Evolutionary conservation across 2,888 invertebrate species (phyloP).

Genomic region (Trissolcus japonicus): DNA sequence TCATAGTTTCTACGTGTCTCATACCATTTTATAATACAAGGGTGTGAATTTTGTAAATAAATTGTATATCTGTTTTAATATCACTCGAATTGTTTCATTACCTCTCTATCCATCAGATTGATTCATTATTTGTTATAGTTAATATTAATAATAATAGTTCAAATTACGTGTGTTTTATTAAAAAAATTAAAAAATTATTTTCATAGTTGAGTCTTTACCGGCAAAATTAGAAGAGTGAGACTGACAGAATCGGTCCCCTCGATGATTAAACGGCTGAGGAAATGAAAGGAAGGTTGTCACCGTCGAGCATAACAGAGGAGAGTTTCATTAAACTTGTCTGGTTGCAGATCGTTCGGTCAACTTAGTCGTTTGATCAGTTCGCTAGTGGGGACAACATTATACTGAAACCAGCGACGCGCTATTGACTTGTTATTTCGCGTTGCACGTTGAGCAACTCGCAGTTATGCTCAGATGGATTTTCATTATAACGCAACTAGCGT

Average conservation of each 20-base stretch:
- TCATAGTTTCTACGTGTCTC: slow-evolving; percentile 43
- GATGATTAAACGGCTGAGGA: slow-evolving; percentile 69
- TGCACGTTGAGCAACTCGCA: slow-evolving; percentile 44
- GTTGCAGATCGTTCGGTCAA: slow-evolving; percentile 63
- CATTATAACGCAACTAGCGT: slow-evolving; percentile 60
- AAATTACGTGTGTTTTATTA: too few relatives aligned
- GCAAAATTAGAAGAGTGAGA: slow-evolving; percentile 34
- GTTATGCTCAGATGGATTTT: slow-evolving; percentile 63
- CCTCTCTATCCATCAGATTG: background rate
- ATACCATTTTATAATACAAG: slow-evolving; percentile 55
- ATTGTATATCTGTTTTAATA: slow-evolving; percentile 67
- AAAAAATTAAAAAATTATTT: too few relatives aligned
- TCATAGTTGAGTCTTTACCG: slow-evolving; percentile 4
- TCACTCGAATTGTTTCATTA: background rate
- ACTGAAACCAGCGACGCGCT: slow-evolving; percentile 10
- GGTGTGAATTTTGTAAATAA: slow-evolving; percentile 68
- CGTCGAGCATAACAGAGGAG: slow-evolving; percentile 64
- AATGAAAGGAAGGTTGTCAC: slow-evolving; percentile 67
- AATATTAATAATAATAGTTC: too few relatives aligned
- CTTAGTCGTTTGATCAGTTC: slow-evolving; percentile 57
- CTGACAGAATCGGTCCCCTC: slow-evolving; percentile 59
- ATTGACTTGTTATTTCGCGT: slow-evolving; percentile 32
- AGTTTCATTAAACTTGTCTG: slow-evolving; percentile 67
- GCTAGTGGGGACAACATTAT: slow-evolving; percentile 39
- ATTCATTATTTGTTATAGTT: background rate